Evolutionary conservation across 2,797 vertebrate species (phyloP).

Genomic region (Oreonectes daqikongensis): DNA sequence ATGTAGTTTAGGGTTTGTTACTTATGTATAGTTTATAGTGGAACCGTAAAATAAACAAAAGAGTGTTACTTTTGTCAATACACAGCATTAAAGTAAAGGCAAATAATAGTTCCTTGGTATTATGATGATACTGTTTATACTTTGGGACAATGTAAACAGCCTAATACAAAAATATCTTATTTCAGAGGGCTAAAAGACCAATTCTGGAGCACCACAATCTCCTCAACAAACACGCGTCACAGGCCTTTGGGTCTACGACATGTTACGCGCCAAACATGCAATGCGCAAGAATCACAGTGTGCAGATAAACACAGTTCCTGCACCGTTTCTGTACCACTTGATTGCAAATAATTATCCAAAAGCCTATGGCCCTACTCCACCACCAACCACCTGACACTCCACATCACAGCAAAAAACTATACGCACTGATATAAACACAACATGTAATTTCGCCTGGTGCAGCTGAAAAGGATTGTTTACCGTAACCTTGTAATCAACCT

Average conservation of each 20-base stretch:
- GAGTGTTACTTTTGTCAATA: not conserved
- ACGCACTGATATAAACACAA: slow-evolving; percentile 57
- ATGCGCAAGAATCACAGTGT: not conserved
- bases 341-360: slow-evolving; percentile 54
- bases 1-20: too few relatives aligned
- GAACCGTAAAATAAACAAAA: too few relatives aligned
- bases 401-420: slow-evolving; percentile 37
- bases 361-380: slow-evolving; percentile 39
- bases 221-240: not conserved
- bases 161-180: slow-evolving; percentile 1
- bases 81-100: not conserved
- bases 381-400: slow-evolving; percentile 43
- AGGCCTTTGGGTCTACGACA: not conserved
- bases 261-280: not conserved
- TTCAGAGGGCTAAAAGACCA: not conserved
- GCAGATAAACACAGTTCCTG: slow-evolving; percentile 20
- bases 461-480: slow-evolving; percentile 79
- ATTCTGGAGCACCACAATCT: not conserved
- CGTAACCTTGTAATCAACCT: slow-evolving; percentile 77
- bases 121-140: not conserved
- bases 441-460: slow-evolving; percentile 58
- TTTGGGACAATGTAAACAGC: not conserved
- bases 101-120: not conserved
- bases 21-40: too few relatives aligned
- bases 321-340: slow-evolving; percentile 40